These are phyloP conservation scores for Cantharis rustica DNA, from an alignment of 2,888 invertebrate species.

Conservation along the genomic window DNA sequence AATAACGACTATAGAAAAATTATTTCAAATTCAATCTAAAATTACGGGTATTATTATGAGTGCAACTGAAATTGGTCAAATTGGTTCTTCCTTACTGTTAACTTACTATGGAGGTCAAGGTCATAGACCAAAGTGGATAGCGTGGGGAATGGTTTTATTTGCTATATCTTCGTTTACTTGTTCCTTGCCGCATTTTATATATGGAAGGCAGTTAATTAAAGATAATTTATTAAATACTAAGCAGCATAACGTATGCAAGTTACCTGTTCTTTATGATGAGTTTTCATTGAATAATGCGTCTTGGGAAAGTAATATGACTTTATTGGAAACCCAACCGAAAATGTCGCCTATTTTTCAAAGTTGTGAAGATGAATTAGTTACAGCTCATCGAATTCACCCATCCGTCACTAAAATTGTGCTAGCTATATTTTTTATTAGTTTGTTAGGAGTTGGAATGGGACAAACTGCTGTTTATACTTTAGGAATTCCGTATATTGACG, in stretches of 20 bases:
- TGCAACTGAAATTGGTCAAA: constrained; percentile 92
- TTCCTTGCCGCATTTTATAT: constrained; percentile 85
- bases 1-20: constrained; percentile 90
- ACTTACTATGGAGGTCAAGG: constrained; percentile 92
- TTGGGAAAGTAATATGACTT: constrained; percentile 1
- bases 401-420: constrained; percentile 81
- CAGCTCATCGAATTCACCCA: constrained; percentile 71
- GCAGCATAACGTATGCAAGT: constrained; percentile 55
- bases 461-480: constrained; percentile 92
- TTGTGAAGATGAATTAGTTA: constrained; percentile 60
- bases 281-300: constrained; percentile 23
- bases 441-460: constrained; percentile 88
- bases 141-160: constrained; percentile 88
- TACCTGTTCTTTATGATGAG: constrained; percentile 26
- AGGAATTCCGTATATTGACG: constrained; percentile 92
- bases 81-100: constrained; percentile 83
- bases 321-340: constrained; percentile 12
- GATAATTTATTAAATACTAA: constrained; percentile 55
- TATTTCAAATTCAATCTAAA: constrained; percentile 90
- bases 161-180: constrained; percentile 85
- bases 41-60: constrained; percentile 89
- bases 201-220: constrained; percentile 73
- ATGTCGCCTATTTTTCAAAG: constrained; percentile 40
- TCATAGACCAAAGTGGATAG: constrained; percentile 92
- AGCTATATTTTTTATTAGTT: constrained; percentile 85